Percentiles rank a stretch among this genome's conserved stretches.
These are phyloP conservation scores for Phainopepla nitens DNA, from an alignment of 2,113 vertebrate species.

Conservation along the genomic window DNA sequence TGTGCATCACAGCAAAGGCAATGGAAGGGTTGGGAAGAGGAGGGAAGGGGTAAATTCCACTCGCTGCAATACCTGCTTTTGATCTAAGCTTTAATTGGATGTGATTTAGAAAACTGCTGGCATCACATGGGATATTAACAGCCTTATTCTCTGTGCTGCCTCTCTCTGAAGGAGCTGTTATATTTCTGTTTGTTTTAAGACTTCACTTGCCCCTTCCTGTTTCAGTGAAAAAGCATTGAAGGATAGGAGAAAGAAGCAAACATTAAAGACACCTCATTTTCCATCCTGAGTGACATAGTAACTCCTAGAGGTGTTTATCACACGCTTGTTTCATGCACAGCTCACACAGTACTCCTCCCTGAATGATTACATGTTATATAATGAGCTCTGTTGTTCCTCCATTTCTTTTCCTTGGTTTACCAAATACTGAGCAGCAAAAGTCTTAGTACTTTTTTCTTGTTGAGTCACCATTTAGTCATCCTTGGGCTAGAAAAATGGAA, in stretches of 20 bases:
- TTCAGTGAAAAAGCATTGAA: background rate
- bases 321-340: background rate
- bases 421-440: background rate
- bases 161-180: conserved; percentile 12
- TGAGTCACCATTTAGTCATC: background rate
- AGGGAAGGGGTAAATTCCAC: conserved; percentile 40
- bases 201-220: background rate
- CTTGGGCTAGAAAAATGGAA: background rate
- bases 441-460: background rate
- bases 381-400: background rate
- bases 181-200: background rate
- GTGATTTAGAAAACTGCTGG: conserved; percentile 48
- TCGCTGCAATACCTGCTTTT: conserved; percentile 55
- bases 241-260: background rate
- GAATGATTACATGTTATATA: background rate
- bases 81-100: conserved; percentile 54
- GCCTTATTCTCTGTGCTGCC: background rate
- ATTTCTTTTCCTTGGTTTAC: background rate
- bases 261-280: background rate
- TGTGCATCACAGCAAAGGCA: conserved; percentile 9
- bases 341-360: background rate
- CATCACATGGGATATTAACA: conserved; percentile 35
- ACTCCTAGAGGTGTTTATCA: background rate
- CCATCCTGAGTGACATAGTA: background rate
- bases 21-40: background rate